Conservation (phyloP, 2,888 invertebrate genomes). For the Harpalus rubripes region DNA sequence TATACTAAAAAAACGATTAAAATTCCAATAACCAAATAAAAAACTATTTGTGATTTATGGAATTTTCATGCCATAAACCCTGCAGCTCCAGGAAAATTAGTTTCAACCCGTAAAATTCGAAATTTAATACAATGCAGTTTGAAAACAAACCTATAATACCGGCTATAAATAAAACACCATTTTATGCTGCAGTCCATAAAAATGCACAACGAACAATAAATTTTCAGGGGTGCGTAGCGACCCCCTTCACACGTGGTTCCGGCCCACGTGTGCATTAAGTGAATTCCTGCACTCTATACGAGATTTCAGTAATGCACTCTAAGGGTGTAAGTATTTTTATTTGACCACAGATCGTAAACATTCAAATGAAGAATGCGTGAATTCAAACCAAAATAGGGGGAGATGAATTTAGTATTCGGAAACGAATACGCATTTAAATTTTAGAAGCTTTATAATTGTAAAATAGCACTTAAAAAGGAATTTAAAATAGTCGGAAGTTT, state of each 20-base stretch:
- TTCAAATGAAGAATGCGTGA: slow-evolving; percentile 45
- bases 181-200: slow-evolving; percentile 61
- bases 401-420: background rate
- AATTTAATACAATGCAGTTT: slow-evolving; percentile 60
- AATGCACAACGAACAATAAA: slow-evolving; percentile 62
- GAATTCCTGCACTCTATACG: slow-evolving; percentile 58
- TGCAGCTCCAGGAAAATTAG: slow-evolving; percentile 53
- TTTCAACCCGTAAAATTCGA: slow-evolving; percentile 60
- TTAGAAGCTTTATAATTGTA: background rate
- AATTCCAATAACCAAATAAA: background rate
- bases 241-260: slow-evolving; percentile 37
- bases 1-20: background rate
- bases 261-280: slow-evolving; percentile 62
- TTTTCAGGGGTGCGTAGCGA: slow-evolving; percentile 53
- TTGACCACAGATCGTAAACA: slow-evolving; percentile 60
- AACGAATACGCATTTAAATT: background rate
- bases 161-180: slow-evolving; percentile 60
- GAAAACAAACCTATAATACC: slow-evolving; percentile 58
- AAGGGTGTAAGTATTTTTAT: slow-evolving; percentile 40
- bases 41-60: slow-evolving; percentile 39
- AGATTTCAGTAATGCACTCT: slow-evolving; percentile 60
- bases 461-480: background rate
- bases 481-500: too few relatives aligned
- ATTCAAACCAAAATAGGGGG: slow-evolving; percentile 3
- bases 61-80: slow-evolving; percentile 42